These are phyloP conservation scores for Crypturellus undulatus DNA, from an alignment of 2,113 vertebrate genomes.

Conservation along the genomic window DNA sequence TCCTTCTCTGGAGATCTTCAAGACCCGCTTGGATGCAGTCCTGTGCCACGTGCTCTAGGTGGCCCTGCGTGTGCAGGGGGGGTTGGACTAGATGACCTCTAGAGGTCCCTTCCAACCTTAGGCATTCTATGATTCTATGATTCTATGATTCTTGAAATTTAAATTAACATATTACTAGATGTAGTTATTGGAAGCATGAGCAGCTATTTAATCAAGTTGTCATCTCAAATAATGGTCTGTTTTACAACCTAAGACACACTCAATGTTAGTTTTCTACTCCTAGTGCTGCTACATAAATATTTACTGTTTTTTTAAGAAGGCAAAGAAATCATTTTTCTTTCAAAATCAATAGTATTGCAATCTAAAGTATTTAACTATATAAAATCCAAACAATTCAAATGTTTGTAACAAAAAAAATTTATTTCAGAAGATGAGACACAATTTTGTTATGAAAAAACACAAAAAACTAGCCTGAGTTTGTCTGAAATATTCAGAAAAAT, in stretches of 20 bases:
- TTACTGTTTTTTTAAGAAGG: conserved; percentile 35
- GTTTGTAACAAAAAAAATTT: conserved; percentile 84
- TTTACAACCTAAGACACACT: conserved; percentile 39
- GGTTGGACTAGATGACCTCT: too few species aligned
- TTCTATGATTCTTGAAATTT: not conserved
- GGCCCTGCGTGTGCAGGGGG: too few species aligned
- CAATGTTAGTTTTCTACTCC: conserved; percentile 63
- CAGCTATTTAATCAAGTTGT: not conserved
- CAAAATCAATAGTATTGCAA: not conserved
- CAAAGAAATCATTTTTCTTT: conserved; percentile 43
- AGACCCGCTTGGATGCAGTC: too few species aligned
- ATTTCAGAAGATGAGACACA: conserved; percentile 86
- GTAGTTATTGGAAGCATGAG: not conserved
- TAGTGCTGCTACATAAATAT: conserved; percentile 63
- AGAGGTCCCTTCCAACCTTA: too few species aligned
- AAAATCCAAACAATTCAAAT: conserved; percentile 43
- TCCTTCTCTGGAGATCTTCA: too few species aligned
- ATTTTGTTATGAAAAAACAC: conserved; percentile 85
- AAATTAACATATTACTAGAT: not conserved
- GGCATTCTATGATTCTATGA: too few species aligned
- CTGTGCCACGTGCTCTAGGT: too few species aligned
- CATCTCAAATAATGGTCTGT: conserved; percentile 11
- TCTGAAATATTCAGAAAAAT: conserved; percentile 93
- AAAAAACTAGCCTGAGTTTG: conserved; percentile 88
- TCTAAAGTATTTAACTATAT: not conserved